phyloP scores from a whole-genome alignment of 2,797 vertebrate species.

The Varecia variegata region DNA sequence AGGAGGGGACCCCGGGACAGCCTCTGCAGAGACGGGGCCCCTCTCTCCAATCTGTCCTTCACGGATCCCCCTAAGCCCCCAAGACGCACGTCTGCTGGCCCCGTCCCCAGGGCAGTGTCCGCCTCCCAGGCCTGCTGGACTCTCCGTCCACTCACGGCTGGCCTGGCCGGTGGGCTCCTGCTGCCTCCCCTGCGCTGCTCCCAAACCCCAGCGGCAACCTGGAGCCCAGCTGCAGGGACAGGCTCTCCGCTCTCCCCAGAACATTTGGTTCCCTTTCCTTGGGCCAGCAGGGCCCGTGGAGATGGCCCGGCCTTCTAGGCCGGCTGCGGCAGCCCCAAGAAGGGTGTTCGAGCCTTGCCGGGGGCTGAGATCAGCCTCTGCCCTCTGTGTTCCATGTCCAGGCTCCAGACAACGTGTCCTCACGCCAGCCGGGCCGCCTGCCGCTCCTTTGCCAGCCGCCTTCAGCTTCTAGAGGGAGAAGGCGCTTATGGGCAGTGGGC shows the following conservation, averaged over 20 bases:
- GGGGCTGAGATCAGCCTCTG: not conserved
- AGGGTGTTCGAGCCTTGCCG: not conserved
- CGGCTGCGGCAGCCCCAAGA: not conserved
- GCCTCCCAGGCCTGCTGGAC: not conserved
- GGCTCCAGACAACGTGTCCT: too few relatives aligned
- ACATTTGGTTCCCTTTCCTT: not conserved
- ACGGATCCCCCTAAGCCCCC: fast-evolving
- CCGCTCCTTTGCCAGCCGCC: fast-evolving
- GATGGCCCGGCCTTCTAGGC: not conserved
- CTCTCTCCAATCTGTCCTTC: not conserved
- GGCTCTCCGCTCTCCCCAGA: not conserved
- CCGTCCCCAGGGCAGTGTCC: not conserved
- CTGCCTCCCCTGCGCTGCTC: not conserved
- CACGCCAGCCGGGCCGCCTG: too few relatives aligned
- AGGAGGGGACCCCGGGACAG: not conserved
- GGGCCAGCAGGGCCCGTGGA: not conserved
- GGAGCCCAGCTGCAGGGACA: not conserved
- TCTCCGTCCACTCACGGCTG: not conserved
- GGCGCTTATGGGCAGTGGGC: not conserved
- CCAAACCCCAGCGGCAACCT: not conserved
- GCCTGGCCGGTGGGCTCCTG: not conserved
- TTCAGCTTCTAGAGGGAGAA: not conserved
- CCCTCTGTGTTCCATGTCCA: too few relatives aligned
- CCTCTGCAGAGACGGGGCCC: not conserved
- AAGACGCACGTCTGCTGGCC: not conserved